Base-by-base conservation (phyloP, 2,797 vertebrate species). In the Peromyscus aztecus region DNA sequence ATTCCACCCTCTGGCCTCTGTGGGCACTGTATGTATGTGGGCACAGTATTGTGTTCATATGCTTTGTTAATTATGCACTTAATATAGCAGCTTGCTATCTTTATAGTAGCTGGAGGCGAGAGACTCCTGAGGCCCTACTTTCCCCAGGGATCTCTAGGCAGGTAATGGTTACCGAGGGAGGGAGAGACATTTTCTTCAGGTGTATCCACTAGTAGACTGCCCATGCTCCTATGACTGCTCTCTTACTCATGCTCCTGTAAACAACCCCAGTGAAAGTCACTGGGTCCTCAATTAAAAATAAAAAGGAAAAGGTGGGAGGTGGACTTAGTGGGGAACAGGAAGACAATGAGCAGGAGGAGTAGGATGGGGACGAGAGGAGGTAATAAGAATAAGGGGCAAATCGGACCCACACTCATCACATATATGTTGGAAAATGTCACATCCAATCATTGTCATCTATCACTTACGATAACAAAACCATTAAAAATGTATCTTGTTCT, bases 401-500 rank as follows among this genome's bases (percentile, higher is more conserved):
- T 55, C 29, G 21, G 21, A 6, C 10, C 4, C 37, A 49, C 10
- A 8, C 37, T 16, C 23, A 27, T 27, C 21, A 8, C 27, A 24
- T 23, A 27, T 2, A 2, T 37, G n/a, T 57, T 57, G 31, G 52
- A 86, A 40, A 73, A 29, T 2, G 0, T 40, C 67, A 73, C 21
- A 40, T 9, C 67, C 46, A 29, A 11, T 17, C 24, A 73, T 21
- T 73, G 63, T 57, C n/a, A 37, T 29, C 37, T 8, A 2, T 57
- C 29, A 40, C 23, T 11, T 55, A 57, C 21, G 24, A 46, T 52
- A 69, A 52, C n/a, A 57, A 87, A 86, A 21, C 31, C 29, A 24
- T 69, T 86, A 17, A 52, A 69, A 40, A 37, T 91, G 31, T 19
- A 24, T 83, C 93, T 89, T 86, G 52, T 85, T 95, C 31, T 71